Base-by-base conservation (phyloP, 2,113 vertebrate genomes). In the Leptobrachium ailaonicum region DNA sequence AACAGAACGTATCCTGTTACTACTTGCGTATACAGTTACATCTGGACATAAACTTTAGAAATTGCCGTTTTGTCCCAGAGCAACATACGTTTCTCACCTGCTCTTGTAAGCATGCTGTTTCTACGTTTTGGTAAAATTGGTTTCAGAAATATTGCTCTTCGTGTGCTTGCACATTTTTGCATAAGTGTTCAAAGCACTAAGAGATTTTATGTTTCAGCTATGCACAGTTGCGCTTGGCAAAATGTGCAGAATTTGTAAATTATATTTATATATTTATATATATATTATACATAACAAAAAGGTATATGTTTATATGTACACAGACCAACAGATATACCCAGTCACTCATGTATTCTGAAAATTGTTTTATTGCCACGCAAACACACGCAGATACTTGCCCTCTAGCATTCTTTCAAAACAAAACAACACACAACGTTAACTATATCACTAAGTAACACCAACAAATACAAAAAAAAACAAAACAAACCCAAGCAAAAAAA, bases 371-470 rank as follows among this genome's bases (percentile, higher is more conserved):
- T 84, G 86, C 85, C 58, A 84, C 84, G 41, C 90, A 86, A 87
- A 20, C 73, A 87, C 84, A 43, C 90, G 86, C 86, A 86, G 86
- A 20, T 72, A 87, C 90, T 88, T 89, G 88, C 91, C 89, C 91
- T 89, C 87, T 88, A 50, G 87, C 90, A 89, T 89, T 87, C 91
- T 90, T 90, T 91, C 89, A 78, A 90, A 91, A 45, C 88, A 94
- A 86, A 90, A 92, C 89, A 78, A 90, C 91, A 45, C 88, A 94
- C 86, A 90, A 92, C 92, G 83, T 88, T 88, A 90, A 89, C 88
- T 86, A 89, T 84, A 10, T 87, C 87, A 87, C 88, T 85, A 86
- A 85, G 72, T 88, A 84, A 91, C 87, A 89, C 89, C 90, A 92
- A 90, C 86, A 83, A 89, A 60, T 60, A 87, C 69, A 63, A 79